Evolutionary conservation across 2,113 vertebrate species (phyloP).

Genomic region (Labeo catla): DNA sequence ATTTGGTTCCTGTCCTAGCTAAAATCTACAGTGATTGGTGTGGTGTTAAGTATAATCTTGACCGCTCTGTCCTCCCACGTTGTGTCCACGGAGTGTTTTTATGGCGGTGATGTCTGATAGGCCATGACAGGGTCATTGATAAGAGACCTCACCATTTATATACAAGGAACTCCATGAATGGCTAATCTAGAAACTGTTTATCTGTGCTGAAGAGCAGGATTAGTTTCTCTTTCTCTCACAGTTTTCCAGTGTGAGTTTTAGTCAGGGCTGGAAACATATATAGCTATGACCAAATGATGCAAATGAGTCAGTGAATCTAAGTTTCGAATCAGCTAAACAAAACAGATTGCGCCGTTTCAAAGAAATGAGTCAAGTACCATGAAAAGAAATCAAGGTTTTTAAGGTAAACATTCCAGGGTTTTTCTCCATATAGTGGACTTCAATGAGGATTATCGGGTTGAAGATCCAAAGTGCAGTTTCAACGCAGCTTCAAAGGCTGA

Average conservation of each 20-base stretch:
- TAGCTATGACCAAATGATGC: neutral
- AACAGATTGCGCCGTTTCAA: no score
- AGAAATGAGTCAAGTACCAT: no score
- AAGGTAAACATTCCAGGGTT: no score
- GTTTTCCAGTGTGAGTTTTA: neutral
- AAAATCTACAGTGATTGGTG: constrained; percentile 28
- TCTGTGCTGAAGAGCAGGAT: constrained; percentile 8
- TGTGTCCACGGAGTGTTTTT: constrained; percentile 7
- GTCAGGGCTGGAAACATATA: neutral
- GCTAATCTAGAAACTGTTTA: constrained; percentile 13
- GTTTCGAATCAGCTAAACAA: no score
- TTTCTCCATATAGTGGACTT: no score
- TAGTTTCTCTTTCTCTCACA: neutral
- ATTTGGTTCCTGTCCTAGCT: constrained; percentile 21
- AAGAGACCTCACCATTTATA: constrained; percentile 16
- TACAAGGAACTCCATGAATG: neutral
- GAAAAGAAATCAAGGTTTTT: no score
- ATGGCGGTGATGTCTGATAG: constrained; percentile 1
- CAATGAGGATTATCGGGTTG: no score
- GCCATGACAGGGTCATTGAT: constrained; percentile 21
- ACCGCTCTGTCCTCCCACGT: constrained; percentile 15
- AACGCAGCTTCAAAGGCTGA: no score
- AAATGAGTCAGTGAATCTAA: neutral
- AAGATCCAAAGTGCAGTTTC: no score
- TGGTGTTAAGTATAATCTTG: constrained; percentile 31